A percentile compares a stretch with the other conserved stretches of the same genome.
Conservation (phyloP, 2,113 vertebrate species). For the Misgurnus mizolepis region DNA sequence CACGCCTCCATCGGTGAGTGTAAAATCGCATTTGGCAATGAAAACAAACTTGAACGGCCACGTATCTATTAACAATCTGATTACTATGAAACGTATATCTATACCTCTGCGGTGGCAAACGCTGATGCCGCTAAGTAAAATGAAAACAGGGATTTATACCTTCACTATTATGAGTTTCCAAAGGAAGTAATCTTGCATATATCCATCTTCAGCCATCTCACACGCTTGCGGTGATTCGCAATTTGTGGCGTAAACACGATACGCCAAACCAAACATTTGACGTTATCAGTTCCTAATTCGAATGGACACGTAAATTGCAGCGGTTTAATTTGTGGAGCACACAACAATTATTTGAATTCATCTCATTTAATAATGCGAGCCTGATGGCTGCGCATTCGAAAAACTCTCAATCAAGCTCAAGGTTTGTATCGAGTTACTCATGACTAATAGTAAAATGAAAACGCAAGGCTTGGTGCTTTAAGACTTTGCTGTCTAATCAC, state of each 20-base stretch:
- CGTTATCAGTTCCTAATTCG: slow-evolving; percentile 65
- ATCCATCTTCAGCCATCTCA: slow-evolving; percentile 33
- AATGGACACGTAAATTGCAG: slow-evolving; percentile 62
- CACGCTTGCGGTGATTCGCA: slow-evolving; percentile 44
- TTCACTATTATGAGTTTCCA: slow-evolving; percentile 35
- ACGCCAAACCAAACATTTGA: slow-evolving; percentile 50
- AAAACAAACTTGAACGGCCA: background rate
- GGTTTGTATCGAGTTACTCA: slow-evolving; percentile 60
- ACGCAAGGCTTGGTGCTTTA: slow-evolving; percentile 58
- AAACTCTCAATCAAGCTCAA: slow-evolving; percentile 60
- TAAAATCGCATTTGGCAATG: slow-evolving; percentile 19
- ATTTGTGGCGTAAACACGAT: slow-evolving; percentile 66
- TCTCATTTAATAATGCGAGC: slow-evolving; percentile 61
- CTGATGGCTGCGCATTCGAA: slow-evolving; percentile 48
- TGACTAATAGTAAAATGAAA: slow-evolving; percentile 57
- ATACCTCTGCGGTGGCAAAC: too few relatives aligned
- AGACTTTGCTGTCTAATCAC: slow-evolving; percentile 49
- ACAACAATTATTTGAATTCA: slow-evolving; percentile 62
- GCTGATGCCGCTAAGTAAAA: background rate
- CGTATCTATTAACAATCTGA: slow-evolving; percentile 7
- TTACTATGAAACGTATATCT: background rate
- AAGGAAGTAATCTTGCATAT: slow-evolving; percentile 34
- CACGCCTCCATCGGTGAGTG: slow-evolving; percentile 32
- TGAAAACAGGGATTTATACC: slow-evolving; percentile 22
- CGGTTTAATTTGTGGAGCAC: slow-evolving; percentile 59